phyloP scores from a whole-genome alignment of 2,797 vertebrate species.

The Micromesistius poutassou region DNA sequence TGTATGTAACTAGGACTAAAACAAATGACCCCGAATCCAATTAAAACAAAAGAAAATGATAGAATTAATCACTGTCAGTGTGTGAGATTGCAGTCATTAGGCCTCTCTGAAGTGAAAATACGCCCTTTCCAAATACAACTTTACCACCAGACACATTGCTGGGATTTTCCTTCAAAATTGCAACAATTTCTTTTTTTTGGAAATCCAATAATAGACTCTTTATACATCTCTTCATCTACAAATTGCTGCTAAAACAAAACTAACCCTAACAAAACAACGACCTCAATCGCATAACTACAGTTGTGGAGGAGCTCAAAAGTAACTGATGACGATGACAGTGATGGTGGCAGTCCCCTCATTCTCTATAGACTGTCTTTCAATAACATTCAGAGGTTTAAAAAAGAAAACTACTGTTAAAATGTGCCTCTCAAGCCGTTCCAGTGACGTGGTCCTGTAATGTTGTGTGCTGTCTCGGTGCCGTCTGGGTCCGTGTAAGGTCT shows the following conservation, averaged over 20 bases:
- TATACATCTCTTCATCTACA: not conserved
- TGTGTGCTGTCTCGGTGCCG: slow-evolving; percentile 28
- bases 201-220: not conserved
- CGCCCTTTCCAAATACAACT: slow-evolving; percentile 39
- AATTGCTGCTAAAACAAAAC: not conserved
- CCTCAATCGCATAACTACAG: not conserved
- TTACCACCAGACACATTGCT: slow-evolving; percentile 25
- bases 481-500: slow-evolving; percentile 13
- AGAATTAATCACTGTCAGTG: slow-evolving; percentile 80
- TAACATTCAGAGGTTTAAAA: too few relatives aligned
- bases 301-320: not conserved
- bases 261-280: not conserved
- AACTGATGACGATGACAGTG: not conserved
- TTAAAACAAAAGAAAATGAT: slow-evolving; percentile 81
- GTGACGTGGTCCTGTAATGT: slow-evolving; percentile 21
- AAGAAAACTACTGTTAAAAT: too few relatives aligned
- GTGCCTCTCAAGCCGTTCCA: not conserved
- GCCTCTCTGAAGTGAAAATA: slow-evolving; percentile 57
- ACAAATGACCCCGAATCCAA: slow-evolving; percentile 77
- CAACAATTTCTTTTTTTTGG: not conserved
- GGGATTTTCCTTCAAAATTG: not conserved
- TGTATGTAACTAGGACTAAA: slow-evolving; percentile 59
- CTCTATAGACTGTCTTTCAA: not conserved
- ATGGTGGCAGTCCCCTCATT: not conserved
- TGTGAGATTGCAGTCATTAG: slow-evolving; percentile 77